Conservation (phyloP, 1,140 invertebrate species). For the Caenorhabditis tropicalis region DNA sequence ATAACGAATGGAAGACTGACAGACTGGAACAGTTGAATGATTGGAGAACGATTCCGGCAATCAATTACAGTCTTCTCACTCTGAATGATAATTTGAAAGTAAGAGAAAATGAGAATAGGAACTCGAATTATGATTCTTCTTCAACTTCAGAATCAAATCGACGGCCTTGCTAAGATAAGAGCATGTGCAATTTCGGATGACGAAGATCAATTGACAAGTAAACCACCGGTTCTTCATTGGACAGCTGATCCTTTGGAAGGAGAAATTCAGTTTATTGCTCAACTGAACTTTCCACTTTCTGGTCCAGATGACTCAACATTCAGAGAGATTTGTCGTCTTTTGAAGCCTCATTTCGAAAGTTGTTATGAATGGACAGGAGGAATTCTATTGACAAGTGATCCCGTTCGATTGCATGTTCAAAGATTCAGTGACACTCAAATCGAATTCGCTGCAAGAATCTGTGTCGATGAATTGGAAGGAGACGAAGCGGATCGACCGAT, state of each 20-base stretch:
- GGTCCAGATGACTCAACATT: conserved; percentile 43
- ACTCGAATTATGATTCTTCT: too few relatives aligned
- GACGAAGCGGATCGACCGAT: conserved; percentile 11
- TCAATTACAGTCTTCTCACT: conserved; percentile 25
- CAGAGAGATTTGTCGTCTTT: conserved; percentile 39
- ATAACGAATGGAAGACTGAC: conserved; percentile 41
- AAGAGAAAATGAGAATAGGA: neutral
- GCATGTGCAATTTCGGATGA: neutral
- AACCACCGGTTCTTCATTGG: conserved; percentile 50
- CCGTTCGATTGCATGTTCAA: conserved; percentile 45
- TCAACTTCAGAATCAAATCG: conserved; percentile 5
- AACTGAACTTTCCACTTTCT: conserved; percentile 30
- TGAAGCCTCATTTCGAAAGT: conserved; percentile 29
- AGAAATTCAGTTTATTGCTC: conserved; percentile 46
- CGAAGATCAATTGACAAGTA: conserved; percentile 8
- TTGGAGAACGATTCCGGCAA: conserved; percentile 40
- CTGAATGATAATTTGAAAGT: conserved; percentile 40
- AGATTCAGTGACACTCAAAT: conserved; percentile 36
- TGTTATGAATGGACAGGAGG: conserved; percentile 45
- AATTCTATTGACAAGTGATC: conserved; percentile 43
- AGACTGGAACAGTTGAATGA: conserved; percentile 35
- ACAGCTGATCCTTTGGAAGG: conserved; percentile 43
- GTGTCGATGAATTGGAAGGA: conserved; percentile 47
- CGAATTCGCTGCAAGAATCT: conserved; percentile 26
- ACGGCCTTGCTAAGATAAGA: neutral